Evolutionary conservation across 2,888 invertebrate genomes (phyloP), one percentile per base, ranked within the genome.

Genomic region (Drosophila differens): DNA sequence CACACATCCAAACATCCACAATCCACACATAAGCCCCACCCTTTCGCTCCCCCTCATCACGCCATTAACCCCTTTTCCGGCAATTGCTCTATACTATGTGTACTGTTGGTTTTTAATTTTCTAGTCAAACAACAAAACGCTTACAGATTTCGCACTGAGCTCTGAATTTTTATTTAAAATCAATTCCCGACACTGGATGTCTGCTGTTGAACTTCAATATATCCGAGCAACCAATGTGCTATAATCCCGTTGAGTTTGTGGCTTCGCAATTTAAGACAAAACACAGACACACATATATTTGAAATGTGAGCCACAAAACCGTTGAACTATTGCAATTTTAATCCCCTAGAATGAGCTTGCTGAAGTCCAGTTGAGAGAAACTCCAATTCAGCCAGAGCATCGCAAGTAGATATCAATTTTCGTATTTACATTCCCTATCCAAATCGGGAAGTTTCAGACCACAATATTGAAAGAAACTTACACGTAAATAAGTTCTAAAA

Each of bases 61-160:
- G 6, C 33, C 37, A 55, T 35, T 54, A 19, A 22, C 39, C 60
- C 30, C 33, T 55, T 47, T 62, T 12, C 22, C 39, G 30, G 25
- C 28, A 37, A 55, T 49, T 39, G 32, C 10, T 22, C n/a, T 25
- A 67, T 54, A 60, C 62, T 51, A 25, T 65, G 70, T 52, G 25
- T 70, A 69, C 67, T 86, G 86, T 87, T 86, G 89, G 87, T 87
- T 89, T 86, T 89, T 89, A 86, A 86, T 89, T 86, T 89, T 71
- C 83, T 82, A 74, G 83, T 70, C 81, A 86, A 86, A 85, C 87
- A 89, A 81, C 71, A 76, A 73, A 81, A 70, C 79, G 82, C 84
- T 82, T 86, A 81, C 76, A 74, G 70, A 82, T 74, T 74, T 69
- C 60, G 49, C 60, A 67, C 55, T 74, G 63, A 77, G 78, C 77